These are phyloP conservation scores for Morone saxatilis DNA, from an alignment of 2,113 vertebrate species.

Conservation along the genomic window DNA sequence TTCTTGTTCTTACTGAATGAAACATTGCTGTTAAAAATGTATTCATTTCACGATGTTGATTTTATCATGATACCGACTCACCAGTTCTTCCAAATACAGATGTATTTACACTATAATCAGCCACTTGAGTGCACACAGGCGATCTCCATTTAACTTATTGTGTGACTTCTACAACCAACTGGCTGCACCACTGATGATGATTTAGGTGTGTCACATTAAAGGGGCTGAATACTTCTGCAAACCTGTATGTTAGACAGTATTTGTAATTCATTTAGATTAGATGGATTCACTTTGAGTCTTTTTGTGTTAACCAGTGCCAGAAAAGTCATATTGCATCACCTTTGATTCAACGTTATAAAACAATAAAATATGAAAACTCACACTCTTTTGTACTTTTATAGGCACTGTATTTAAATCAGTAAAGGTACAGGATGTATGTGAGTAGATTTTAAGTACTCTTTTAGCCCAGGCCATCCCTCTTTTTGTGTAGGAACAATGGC, in stretches of 20 bases:
- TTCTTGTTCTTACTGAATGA: no score
- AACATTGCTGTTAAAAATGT: no score
- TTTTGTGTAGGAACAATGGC: conserved; percentile 28
- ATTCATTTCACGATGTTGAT: neutral
- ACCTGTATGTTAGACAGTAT: neutral
- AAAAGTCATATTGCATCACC: neutral
- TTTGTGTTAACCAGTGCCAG: neutral
- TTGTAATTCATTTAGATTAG: neutral
- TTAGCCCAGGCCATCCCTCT: neutral
- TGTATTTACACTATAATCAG: neutral
- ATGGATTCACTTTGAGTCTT: neutral
- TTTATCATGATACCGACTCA: neutral
- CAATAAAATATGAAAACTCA: neutral
- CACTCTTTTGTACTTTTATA: no score
- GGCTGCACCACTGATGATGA: neutral
- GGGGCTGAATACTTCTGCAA: neutral
- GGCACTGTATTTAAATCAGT: neutral
- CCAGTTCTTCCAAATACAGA: neutral
- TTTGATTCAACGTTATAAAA: neutral
- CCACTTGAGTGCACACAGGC: neutral
- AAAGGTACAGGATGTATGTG: neutral
- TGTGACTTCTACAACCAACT: no score
- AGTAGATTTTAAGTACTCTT: neutral
- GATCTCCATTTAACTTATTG: no score
- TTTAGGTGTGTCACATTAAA: neutral